Percentiles rank a stretch among this genome's conserved stretches.
phyloP scores from a whole-genome alignment of 2,888 invertebrate genomes.

The Xiphydria camelus region DNA sequence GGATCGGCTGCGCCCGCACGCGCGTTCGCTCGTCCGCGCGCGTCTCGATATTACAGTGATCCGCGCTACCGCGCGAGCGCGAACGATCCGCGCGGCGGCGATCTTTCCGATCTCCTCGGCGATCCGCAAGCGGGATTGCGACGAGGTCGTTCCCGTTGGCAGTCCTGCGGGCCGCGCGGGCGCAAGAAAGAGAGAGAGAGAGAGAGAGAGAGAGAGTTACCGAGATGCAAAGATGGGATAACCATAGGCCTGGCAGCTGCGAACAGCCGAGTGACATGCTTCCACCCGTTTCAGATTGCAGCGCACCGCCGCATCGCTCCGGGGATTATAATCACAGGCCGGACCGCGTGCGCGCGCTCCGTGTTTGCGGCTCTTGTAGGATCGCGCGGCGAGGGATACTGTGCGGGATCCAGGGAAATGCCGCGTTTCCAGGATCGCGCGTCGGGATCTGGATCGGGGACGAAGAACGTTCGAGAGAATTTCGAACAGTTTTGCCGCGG shows the following conservation, averaged over 20 bases:
- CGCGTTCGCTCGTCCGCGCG: conserved; percentile 10
- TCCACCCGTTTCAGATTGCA: conserved; percentile 43
- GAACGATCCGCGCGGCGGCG: background rate
- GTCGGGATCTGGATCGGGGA: too few relatives aligned
- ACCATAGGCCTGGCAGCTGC: conserved; percentile 46
- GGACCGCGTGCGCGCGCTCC: too few relatives aligned
- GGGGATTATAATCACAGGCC: conserved; percentile 43
- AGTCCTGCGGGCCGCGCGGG: conserved; percentile 21
- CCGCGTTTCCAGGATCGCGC: too few relatives aligned
- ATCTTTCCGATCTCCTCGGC: conserved; percentile 16
- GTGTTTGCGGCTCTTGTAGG: too few relatives aligned
- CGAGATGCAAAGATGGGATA: conserved; percentile 28
- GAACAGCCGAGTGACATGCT: conserved; percentile 50
- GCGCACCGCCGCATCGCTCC: conserved; percentile 28
- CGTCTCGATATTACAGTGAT: conserved; percentile 36
- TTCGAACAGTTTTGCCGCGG: too few relatives aligned
- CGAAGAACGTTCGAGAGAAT: too few relatives aligned
- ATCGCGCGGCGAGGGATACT: too few relatives aligned
- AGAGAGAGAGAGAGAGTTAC: conserved; percentile 17
- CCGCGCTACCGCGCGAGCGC: conserved; percentile 28
- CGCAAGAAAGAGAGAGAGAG: conserved; percentile 1
- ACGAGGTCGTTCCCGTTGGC: conserved; percentile 17
- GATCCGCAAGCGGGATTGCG: conserved; percentile 26
- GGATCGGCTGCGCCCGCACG: conserved; percentile 6
- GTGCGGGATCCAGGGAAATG: too few relatives aligned